Evolutionary conservation across 2,797 vertebrate genomes (phyloP).

Genomic region (Rachycentron canadum): DNA sequence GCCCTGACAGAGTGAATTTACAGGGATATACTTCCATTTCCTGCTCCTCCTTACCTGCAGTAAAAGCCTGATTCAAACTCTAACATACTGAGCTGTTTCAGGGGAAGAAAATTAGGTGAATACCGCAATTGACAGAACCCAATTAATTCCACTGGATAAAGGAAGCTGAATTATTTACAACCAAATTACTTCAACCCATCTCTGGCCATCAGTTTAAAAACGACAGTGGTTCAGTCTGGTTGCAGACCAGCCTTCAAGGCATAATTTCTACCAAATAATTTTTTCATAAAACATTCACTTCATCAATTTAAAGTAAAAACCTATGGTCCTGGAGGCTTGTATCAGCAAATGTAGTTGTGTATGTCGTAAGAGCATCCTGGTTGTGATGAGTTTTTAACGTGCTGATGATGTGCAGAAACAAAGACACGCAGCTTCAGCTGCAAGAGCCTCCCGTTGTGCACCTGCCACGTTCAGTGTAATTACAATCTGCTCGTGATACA

Average conservation of each 20-base stretch:
- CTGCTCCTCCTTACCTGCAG: slow-evolving; percentile 30
- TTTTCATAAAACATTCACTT: slow-evolving; percentile 43
- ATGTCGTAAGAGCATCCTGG: slow-evolving; percentile 6
- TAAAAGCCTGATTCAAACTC: slow-evolving; percentile 46
- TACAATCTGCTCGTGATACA: not conserved
- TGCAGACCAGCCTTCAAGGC: slow-evolving; percentile 39
- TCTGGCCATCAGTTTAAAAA: slow-evolving; percentile 57
- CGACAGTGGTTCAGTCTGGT: slow-evolving; percentile 31
- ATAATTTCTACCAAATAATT: slow-evolving; percentile 40
- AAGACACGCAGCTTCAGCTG: slow-evolving; percentile 9
- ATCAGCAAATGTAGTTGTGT: slow-evolving; percentile 36
- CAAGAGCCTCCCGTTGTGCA: not conserved
- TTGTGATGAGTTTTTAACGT: slow-evolving; percentile 11
- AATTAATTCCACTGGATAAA: slow-evolving; percentile 68
- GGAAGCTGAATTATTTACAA: slow-evolving; percentile 68
- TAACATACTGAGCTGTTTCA: slow-evolving; percentile 52
- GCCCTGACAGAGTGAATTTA: slow-evolving; percentile 42
- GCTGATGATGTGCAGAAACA: not conserved
- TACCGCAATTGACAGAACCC: slow-evolving; percentile 65
- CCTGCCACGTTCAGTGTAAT: not conserved
- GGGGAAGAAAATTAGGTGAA: slow-evolving; percentile 71
- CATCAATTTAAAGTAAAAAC: slow-evolving; percentile 43
- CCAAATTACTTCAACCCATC: slow-evolving; percentile 61
- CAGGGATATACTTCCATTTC: slow-evolving; percentile 24
- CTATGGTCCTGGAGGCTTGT: slow-evolving; percentile 19